phyloP scores from a whole-genome alignment of 2,888 invertebrate genomes.

The Phalera bucephala region DNA sequence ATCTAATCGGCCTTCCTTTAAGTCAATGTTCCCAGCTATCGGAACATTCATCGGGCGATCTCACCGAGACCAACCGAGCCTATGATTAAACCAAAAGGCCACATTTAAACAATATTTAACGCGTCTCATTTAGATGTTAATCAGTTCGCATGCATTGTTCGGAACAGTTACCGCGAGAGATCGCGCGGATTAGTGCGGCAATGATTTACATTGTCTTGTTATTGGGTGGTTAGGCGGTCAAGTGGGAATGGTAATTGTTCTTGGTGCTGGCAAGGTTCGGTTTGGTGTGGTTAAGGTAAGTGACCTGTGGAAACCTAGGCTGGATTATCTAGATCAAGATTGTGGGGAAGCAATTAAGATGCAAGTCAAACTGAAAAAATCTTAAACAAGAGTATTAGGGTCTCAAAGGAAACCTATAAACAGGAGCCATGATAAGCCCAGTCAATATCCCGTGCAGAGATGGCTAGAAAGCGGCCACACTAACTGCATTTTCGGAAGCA shows the following conservation, averaged over 20 bases:
- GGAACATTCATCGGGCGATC: slow-evolving; percentile 16
- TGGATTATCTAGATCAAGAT: too few species aligned
- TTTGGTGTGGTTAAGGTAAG: too few species aligned
- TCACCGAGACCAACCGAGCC: slow-evolving; percentile 28
- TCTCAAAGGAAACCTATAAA: too few species aligned
- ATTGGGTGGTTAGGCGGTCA: slow-evolving; percentile 30
- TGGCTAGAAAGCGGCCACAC: too few species aligned
- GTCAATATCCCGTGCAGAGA: too few species aligned
- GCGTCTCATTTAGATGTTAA: slow-evolving; percentile 34
- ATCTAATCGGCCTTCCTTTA: slow-evolving; percentile 1
- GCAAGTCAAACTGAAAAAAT: too few species aligned
- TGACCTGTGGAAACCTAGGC: too few species aligned
- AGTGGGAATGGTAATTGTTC: slow-evolving; percentile 33
- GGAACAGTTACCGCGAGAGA: slow-evolving; percentile 20
- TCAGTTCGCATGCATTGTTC: slow-evolving; percentile 29
- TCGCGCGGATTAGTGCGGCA: slow-evolving; percentile 30
- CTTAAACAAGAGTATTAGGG: too few species aligned
- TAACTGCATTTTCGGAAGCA: too few species aligned
- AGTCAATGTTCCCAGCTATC: slow-evolving; percentile 32
- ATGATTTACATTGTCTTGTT: slow-evolving; percentile 39
- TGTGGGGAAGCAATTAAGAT: too few species aligned
- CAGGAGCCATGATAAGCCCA: too few species aligned
- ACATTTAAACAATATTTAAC: slow-evolving; percentile 40
- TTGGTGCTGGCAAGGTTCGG: too few species aligned
- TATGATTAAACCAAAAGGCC: slow-evolving; percentile 40